Evolutionary conservation across 2,888 invertebrate species (phyloP), one percentile per base, ranked within the genome.

Genomic region (Apamea anceps): DNA sequence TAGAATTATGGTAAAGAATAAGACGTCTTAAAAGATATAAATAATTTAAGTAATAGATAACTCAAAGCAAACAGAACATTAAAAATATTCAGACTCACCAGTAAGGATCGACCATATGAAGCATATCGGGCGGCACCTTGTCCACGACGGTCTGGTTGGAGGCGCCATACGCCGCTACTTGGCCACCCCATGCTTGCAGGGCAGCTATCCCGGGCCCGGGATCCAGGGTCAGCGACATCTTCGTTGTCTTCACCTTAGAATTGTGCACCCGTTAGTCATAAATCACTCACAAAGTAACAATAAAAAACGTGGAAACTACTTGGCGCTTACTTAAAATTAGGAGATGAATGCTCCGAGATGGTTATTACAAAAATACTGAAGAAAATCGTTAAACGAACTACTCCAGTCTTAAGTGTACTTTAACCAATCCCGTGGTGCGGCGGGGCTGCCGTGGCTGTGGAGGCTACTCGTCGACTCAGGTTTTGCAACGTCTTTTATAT

Each of bases 141-240:
- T 99, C 99, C 89, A 98, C 98, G 87, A 99, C 98, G 84, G 98
- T 98, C 92, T 98, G 97, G 96, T 98, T 99, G 84, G 97, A 92
- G 90, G 97, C 93, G 91, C 97, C 95, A 90, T 97, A 95, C 67
- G 96, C 95, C 68, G 95, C 95, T 81, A 97, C 94, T 88, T 96
- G 95, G 66, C 96, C 96, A 84, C 96, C 96, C 96, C 97, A 97
- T 75, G 96, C 94, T 90, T 97, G 96, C 83, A 97, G 91, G 75
- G 97, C 96, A 79, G 96, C 96, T 76, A 94, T 90, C 70, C 96
- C 96, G 71, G 97, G 96, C 67, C 96, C 96, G 51, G 96, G 95
- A 90, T 97, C 96, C 92, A 96, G 89, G 89, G 93, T 93, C 85
- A 96, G 92, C 80, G 95, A 92, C 97, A 97, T 97, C 85, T 93